phyloP scores from a whole-genome alignment of 1,140 invertebrate species.

The Drosophila bipectinata region DNA sequence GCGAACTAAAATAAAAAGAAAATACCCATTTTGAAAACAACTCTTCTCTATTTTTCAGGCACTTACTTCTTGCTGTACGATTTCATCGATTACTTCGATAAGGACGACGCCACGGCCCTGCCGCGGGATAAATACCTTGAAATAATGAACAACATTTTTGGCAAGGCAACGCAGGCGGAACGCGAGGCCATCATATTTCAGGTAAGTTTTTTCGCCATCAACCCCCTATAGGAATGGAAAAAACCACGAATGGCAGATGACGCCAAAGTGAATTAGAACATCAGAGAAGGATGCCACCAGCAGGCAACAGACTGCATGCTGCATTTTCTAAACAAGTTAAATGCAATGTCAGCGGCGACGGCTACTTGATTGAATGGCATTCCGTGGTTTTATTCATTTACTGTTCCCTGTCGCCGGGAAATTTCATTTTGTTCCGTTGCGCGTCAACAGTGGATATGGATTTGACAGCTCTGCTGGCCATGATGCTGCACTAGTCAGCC shows the following conservation, averaged over 20 bases:
- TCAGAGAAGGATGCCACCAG: background rate
- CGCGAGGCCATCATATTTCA: conserved; percentile 96
- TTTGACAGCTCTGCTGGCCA: conserved; percentile 35
- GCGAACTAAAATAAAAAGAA: conserved; percentile 14
- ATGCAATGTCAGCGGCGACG: conserved; percentile 34
- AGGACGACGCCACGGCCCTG: conserved; percentile 91
- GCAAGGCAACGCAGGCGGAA: conserved; percentile 92
- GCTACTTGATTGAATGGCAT: conserved; percentile 55
- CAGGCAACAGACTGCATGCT: conserved; percentile 5
- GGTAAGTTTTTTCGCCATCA: conserved; percentile 85
- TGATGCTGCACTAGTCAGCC: conserved; percentile 7
- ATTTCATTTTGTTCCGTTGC: conserved; percentile 51
- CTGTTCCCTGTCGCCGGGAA: conserved; percentile 19
- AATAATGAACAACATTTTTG: conserved; percentile 94
- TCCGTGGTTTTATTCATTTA: conserved; percentile 61
- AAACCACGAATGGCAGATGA: background rate
- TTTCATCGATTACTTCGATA: conserved; percentile 95
- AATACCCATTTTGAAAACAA: conserved; percentile 1
- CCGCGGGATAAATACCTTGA: conserved; percentile 93
- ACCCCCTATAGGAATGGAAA: background rate
- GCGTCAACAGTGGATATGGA: conserved; percentile 31
- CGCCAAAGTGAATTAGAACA: conserved; percentile 21
- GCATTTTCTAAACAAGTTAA: conserved; percentile 50
- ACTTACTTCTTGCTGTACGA: conserved; percentile 96
- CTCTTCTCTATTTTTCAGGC: conserved; percentile 86